Percentiles rank a stretch among this genome's conserved stretches.
Evolutionary conservation across 2,113 vertebrate species (phyloP).

Genomic region (Eptesicus fuscus): DNA sequence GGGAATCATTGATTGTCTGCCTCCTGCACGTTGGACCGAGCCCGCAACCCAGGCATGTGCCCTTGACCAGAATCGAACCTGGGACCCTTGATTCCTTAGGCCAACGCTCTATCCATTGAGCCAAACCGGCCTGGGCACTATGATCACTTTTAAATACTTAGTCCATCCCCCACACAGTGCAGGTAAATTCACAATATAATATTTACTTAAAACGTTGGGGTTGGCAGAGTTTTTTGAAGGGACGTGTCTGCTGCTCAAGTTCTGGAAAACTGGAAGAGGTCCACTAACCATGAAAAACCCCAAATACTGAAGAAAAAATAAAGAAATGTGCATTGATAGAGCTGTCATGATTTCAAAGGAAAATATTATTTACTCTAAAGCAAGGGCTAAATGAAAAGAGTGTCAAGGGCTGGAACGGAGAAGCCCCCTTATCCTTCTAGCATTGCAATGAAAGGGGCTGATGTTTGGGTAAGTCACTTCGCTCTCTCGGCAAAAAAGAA

Average conservation of each 20-base stretch:
- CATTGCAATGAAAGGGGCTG: not conserved
- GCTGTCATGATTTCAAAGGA: not conserved
- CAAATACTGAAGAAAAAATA: not conserved
- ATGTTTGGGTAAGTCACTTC: not conserved
- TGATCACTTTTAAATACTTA: not conserved
- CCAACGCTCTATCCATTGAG: too few relatives aligned
- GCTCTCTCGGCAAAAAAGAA: not conserved
- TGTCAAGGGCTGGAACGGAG: not conserved
- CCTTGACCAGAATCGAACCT: too few relatives aligned
- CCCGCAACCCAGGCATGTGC: too few relatives aligned
- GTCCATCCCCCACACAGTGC: not conserved
- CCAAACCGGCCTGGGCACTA: not conserved
- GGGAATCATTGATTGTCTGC: too few relatives aligned
- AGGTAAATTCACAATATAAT: not conserved
- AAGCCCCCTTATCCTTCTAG: not conserved
- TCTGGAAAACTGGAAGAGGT: not conserved
- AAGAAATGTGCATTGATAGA: not conserved
- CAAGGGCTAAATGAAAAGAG: not conserved
- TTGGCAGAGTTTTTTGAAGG: not conserved
- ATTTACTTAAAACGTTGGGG: not conserved
- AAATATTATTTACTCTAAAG: slow-evolving; percentile 10
- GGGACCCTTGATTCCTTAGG: too few relatives aligned
- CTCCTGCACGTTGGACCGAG: too few relatives aligned
- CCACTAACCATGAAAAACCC: not conserved
- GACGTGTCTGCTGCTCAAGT: not conserved